phyloP scores from a whole-genome alignment of 2,888 invertebrate genomes.

The Polymixis flavicincta region DNA sequence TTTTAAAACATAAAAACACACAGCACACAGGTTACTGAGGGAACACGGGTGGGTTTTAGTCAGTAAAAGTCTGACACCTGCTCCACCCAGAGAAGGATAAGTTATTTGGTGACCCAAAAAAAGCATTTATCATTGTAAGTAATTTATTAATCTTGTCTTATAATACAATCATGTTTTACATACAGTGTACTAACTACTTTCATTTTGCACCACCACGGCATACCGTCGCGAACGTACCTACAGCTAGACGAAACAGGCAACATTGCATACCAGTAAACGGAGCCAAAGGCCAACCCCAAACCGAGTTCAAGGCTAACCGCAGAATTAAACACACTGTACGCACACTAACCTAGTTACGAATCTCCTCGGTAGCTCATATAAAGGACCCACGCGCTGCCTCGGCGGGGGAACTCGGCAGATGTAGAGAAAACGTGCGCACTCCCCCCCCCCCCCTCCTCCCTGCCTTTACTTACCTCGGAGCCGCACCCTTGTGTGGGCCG shows the following conservation, averaged over 20 bases:
- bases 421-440: conserved; percentile 71
- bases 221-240: too few relatives aligned
- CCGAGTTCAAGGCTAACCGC: conserved; percentile 55
- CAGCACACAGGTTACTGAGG: too few relatives aligned
- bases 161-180: too few relatives aligned
- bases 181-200: too few relatives aligned
- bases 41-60: too few relatives aligned
- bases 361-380: conserved; percentile 42
- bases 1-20: too few relatives aligned
- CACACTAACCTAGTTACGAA: conserved; percentile 50
- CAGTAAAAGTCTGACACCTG: too few relatives aligned
- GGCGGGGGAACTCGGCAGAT: conserved; percentile 67
- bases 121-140: too few relatives aligned
- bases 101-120: too few relatives aligned
- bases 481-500: conserved; percentile 56
- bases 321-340: conserved; percentile 38
- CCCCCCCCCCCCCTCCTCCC: conserved; percentile 44
- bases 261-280: neutral
- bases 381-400: conserved; percentile 71
- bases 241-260: neutral
- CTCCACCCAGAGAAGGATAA: too few relatives aligned
- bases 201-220: too few relatives aligned
- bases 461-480: conserved; percentile 32
- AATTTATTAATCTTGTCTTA: too few relatives aligned
- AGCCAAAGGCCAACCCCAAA: conserved; percentile 9